These are phyloP conservation scores for Coregonus clupeaformis DNA, from an alignment of 2,113 vertebrate species.

Conservation along the genomic window DNA sequence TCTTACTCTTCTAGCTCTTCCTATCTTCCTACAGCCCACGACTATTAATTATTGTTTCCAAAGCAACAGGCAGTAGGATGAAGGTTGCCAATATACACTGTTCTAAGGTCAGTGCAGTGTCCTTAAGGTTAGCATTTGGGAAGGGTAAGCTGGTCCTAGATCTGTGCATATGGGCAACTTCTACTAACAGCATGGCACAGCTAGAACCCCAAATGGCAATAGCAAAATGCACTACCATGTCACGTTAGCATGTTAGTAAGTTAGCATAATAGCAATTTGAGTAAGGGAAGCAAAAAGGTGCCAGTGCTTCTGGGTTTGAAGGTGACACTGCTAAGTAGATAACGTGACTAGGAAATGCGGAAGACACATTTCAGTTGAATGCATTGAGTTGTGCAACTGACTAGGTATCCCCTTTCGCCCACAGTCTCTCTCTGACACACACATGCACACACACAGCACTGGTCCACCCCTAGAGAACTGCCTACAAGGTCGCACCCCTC, in stretches of 20 bases:
- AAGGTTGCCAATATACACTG: no score
- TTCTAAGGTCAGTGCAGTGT: no score
- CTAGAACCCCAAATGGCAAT: no score
- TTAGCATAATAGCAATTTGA: slow-evolving; percentile 28
- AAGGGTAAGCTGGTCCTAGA: no score
- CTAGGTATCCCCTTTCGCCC: slow-evolving; percentile 49
- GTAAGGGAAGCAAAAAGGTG: slow-evolving; percentile 23
- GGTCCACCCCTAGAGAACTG: slow-evolving; percentile 46
- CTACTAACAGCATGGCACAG: no score
- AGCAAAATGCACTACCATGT: not conserved
- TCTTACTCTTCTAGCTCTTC: no score
- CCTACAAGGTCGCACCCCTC: slow-evolving; percentile 69
- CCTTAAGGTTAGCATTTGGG: no score
- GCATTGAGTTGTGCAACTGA: slow-evolving; percentile 47
- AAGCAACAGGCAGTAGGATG: no score
- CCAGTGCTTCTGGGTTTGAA: slow-evolving; percentile 56
- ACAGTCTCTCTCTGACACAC: slow-evolving; percentile 2
- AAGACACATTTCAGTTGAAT: no score
- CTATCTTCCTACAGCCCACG: no score
- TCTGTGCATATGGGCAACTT: no score
- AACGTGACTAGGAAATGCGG: slow-evolving; percentile 41
- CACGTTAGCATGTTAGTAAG: not conserved
- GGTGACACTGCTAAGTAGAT: slow-evolving; percentile 70
- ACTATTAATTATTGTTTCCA: no score
- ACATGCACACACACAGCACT: slow-evolving; percentile 22